Conservation (phyloP, 2,888 invertebrate genomes). For the Coecobrya sp. region DNA sequence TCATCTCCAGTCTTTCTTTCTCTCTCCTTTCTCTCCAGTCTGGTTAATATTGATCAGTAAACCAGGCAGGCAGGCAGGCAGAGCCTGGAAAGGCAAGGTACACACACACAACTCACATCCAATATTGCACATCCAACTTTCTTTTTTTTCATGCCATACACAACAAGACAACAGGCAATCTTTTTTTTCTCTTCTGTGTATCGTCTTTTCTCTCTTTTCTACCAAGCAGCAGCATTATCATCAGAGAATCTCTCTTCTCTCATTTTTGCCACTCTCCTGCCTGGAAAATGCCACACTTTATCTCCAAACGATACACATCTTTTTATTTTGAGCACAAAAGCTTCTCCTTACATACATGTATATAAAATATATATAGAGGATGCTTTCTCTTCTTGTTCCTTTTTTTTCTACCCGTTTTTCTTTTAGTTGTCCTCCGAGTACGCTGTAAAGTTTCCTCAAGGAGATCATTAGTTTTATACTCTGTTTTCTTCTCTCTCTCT, state of each 20-base stretch:
- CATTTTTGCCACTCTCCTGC: background rate
- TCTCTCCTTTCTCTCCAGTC: background rate
- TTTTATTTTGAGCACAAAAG: background rate
- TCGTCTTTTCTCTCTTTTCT: too few relatives aligned
- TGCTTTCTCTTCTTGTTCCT: background rate
- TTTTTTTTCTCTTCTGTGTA: background rate
- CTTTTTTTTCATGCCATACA: background rate
- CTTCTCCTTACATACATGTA: background rate
- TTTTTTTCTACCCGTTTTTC: background rate
- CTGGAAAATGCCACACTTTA: conserved; percentile 13
- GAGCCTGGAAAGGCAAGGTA: too few relatives aligned
- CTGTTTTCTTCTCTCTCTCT: background rate
- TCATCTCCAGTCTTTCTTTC: too few relatives aligned
- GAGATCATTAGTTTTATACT: conserved; percentile 45
- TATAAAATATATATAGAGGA: background rate
- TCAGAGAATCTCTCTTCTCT: background rate
- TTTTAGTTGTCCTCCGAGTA: conserved; percentile 6
- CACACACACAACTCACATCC: background rate
- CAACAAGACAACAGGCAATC: background rate
- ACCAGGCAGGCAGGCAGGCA: background rate
- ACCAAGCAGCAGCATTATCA: background rate
- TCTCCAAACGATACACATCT: background rate
- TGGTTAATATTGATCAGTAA: conserved; percentile 7
- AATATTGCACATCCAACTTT: background rate
- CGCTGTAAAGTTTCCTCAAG: background rate